Base-by-base conservation (phyloP, 2,113 vertebrate genomes). In the Alaudala cheleensis region DNA sequence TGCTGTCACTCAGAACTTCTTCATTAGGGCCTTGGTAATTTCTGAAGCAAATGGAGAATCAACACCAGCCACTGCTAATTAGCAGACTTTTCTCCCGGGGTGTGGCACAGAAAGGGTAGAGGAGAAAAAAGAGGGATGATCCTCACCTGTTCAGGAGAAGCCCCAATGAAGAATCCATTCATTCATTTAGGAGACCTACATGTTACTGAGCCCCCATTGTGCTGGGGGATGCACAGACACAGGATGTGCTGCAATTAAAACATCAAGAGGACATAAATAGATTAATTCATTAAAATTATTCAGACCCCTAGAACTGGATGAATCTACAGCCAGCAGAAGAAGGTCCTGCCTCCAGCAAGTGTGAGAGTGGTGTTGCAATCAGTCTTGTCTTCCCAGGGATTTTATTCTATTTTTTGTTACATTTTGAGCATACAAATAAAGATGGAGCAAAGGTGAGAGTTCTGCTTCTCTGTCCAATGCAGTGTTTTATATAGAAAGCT, bases 401-500 rank as follows among this genome's bases (percentile, higher is more conserved):
- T 94, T 83, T 83, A 51, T 64, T 93, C 49, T 34, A 17, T 6
- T 77, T 86, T 65, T 74, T 81, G 26, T 72, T 61, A 14, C 9
- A 12, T 28, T 64, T 45, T 66, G 45, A 88, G 61, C 81, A 74
- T 45, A 71, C 56, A 86, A 56, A 92, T 93, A 83, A 58, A 76
- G 50, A 56, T 5, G 16, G 56, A 93, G 31, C 62, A 64, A 72
- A 92, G 86, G 80, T 65, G 57, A 87, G 62, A 70, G 62, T 61
- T 90, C 90, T 84, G 28, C 40, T 71, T 84, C 65, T 95, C 34
- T 2, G 18, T 26, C 45, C 83, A 81, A 72, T 56, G 50, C 6
- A 49, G 47, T 91, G 94, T 92, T 96, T 93, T 93, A 69, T 93
- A 79, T 8, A 80, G 86, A 92, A 94, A 73, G 58, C 53, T 84